Percentiles rank a stretch among this genome's conserved stretches.
Evolutionary conservation across 2,113 vertebrate genomes (phyloP).

Genomic region (Hucho hucho): DNA sequence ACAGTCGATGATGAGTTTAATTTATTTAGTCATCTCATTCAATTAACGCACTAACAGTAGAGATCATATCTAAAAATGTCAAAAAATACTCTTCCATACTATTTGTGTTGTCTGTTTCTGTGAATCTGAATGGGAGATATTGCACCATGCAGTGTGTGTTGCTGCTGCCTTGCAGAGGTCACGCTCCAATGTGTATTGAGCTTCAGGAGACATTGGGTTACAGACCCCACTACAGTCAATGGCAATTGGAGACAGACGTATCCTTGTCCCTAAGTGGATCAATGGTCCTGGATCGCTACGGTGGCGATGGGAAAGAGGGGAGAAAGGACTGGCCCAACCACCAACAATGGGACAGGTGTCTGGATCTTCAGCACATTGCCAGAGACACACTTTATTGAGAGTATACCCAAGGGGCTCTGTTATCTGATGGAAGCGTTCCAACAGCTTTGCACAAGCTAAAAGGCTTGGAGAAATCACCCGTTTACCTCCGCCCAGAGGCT

Average conservation of each 20-base stretch:
- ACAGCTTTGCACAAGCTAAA: constrained; percentile 76
- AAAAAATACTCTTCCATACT: neutral
- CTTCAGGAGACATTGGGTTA: constrained; percentile 6
- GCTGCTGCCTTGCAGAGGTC: neutral
- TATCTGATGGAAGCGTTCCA: constrained; percentile 77
- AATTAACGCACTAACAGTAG: too few species aligned
- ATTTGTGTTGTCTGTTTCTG: neutral
- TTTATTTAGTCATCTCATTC: neutral
- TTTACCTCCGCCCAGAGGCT: constrained; percentile 72
- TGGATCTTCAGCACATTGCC: constrained; percentile 44
- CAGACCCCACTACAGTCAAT: constrained; percentile 15
- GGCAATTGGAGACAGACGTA: constrained; percentile 11
- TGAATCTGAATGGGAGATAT: neutral
- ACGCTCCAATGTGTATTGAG: constrained; percentile 2
- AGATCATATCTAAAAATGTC: neutral
- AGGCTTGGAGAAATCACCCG: constrained; percentile 73
- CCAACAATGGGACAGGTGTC: constrained; percentile 63
- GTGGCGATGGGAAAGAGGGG: constrained; percentile 27
- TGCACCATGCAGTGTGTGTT: constrained; percentile 8
- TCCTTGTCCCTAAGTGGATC: constrained; percentile 30
- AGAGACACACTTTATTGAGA: constrained; percentile 68
- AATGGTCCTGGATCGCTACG: constrained; percentile 31
- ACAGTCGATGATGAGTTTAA: neutral
- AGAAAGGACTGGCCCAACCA: constrained; percentile 36
- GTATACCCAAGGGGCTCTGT: constrained; percentile 66